Percentiles rank a stretch among this genome's conserved stretches.
These are phyloP conservation scores for Tetramorium bicarinatum DNA, from an alignment of 2,888 invertebrate genomes.

Conservation along the genomic window DNA sequence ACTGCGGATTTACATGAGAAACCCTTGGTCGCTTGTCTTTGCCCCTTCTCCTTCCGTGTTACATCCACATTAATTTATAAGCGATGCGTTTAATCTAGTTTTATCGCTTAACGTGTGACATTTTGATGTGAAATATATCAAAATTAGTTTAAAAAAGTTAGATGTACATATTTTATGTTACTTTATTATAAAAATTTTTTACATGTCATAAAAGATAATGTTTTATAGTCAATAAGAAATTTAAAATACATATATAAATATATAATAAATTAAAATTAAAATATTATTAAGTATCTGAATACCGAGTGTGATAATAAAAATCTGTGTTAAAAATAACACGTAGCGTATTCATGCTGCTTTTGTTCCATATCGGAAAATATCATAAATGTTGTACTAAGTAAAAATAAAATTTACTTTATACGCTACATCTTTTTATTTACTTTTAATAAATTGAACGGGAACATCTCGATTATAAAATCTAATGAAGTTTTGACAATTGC, in stretches of 20 bases:
- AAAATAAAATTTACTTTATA: background rate
- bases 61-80: conserved; percentile 26
- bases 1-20: conserved; percentile 68
- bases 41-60: conserved; percentile 2
- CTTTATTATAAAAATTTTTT: background rate
- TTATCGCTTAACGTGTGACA: background rate
- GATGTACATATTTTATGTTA: background rate
- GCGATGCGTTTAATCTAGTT: conserved; percentile 48
- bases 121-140: background rate
- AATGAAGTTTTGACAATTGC: background rate
- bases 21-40: conserved; percentile 51
- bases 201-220: background rate
- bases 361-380: background rate
- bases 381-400: background rate
- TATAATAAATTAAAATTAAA: background rate
- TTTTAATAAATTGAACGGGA: background rate
- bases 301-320: background rate
- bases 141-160: background rate
- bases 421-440: background rate
- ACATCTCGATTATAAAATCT: background rate
- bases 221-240: background rate
- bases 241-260: background rate
- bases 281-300: background rate
- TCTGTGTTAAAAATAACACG: background rate
- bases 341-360: background rate